phyloP scores from a whole-genome alignment of 2,113 vertebrate species.

The Crotalus helleri region DNA sequence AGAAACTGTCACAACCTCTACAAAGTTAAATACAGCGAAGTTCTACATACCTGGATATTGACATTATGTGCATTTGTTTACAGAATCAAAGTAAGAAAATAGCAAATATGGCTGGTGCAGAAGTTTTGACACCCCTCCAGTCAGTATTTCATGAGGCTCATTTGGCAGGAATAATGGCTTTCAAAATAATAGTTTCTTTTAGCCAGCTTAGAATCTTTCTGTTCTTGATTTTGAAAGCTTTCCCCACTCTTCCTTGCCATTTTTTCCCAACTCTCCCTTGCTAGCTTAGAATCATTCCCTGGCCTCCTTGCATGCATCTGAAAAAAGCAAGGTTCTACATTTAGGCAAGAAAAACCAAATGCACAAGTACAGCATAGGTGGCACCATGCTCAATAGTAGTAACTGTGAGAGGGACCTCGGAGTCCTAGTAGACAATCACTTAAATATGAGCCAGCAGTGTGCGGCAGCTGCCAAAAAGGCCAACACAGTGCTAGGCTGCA shows the following conservation, averaged over 20 bases:
- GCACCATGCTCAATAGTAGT: too few species aligned
- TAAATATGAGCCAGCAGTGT: too few species aligned
- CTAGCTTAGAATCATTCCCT: neutral
- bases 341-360: too few species aligned
- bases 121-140: neutral
- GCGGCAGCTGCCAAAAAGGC: too few species aligned
- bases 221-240: neutral
- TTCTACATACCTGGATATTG: neutral
- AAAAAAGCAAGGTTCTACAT: too few species aligned
- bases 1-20: neutral
- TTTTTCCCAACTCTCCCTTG: neutral
- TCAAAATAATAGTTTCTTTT: neutral
- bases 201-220: neutral
- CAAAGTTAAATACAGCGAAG: neutral
- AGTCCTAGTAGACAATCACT: too few species aligned
- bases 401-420: too few species aligned
- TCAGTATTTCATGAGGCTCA: neutral
- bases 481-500: too few species aligned
- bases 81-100: neutral
- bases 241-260: neutral
- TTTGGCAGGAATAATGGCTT: neutral
- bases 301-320: neutral
- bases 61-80: neutral
- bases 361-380: too few species aligned
- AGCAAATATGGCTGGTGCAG: neutral